Percentiles rank a stretch among this genome's conserved stretches.
Evolutionary conservation across 1,140 invertebrate genomes (phyloP).

Genomic region (Sinonovacula constricta): DNA sequence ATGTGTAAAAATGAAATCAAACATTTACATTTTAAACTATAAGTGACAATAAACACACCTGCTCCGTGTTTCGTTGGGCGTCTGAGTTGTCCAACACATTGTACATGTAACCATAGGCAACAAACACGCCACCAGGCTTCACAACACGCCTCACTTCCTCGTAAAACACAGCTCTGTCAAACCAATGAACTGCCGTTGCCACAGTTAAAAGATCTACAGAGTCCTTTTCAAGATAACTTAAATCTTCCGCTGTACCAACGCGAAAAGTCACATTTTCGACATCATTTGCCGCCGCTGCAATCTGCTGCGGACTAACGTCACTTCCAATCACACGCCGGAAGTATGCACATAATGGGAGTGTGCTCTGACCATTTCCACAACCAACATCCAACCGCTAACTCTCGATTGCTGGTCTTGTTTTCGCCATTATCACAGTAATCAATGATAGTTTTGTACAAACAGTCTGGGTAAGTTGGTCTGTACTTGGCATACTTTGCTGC

Average conservation of each 20-base stretch:
- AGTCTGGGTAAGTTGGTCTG: constrained; percentile 70
- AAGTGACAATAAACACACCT: constrained; percentile 12
- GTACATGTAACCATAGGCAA: constrained; percentile 73
- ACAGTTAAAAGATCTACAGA: constrained; percentile 77
- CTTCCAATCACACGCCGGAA: constrained; percentile 69
- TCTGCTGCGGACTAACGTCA: constrained; percentile 50
- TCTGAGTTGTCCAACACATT: constrained; percentile 29
- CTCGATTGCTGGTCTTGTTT: neutral
- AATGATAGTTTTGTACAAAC: constrained; percentile 69
- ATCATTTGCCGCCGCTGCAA: constrained; percentile 6
- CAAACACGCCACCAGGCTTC: constrained; percentile 75
- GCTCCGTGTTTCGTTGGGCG: constrained; percentile 5
- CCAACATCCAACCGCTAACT: constrained; percentile 78
- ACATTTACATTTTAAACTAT: neutral
- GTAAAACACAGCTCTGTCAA: constrained; percentile 78
- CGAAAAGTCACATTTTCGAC: constrained; percentile 54
- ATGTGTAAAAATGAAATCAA: neutral
- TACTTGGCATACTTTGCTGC: constrained; percentile 73
- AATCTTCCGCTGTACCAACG: constrained; percentile 74
- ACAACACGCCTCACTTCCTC: constrained; percentile 77
- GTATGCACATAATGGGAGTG: constrained; percentile 73
- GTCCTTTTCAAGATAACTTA: constrained; percentile 62
- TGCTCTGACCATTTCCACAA: constrained; percentile 80
- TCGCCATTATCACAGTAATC: constrained; percentile 71
- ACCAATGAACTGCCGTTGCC: constrained; percentile 78